A percentile compares a stretch with the other conserved stretches of the same genome.
phyloP scores from a whole-genome alignment of 2,888 invertebrate genomes.

The Leptinotarsa juncta region DNA sequence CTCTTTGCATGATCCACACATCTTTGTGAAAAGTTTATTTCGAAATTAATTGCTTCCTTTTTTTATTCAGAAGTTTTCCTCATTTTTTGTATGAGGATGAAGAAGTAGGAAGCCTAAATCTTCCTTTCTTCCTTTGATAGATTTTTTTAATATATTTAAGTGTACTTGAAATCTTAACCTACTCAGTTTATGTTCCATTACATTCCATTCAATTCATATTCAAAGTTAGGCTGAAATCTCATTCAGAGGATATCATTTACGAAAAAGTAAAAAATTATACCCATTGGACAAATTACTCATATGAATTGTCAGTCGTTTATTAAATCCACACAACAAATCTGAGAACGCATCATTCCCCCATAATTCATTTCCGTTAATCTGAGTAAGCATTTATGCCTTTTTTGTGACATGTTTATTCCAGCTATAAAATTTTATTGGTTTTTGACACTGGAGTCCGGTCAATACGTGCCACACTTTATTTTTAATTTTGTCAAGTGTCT shows the following conservation, averaged over 20 bases:
- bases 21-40: too few relatives aligned
- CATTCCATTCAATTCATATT: too few relatives aligned
- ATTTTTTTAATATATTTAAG: too few relatives aligned
- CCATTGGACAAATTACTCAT: neutral
- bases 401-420: conserved; percentile 54
- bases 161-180: too few relatives aligned
- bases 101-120: too few relatives aligned
- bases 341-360: conserved; percentile 29
- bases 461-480: conserved; percentile 38
- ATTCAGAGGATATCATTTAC: neutral
- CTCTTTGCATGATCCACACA: too few relatives aligned
- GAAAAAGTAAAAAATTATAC: neutral
- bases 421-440: conserved; percentile 53
- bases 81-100: too few relatives aligned
- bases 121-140: too few relatives aligned
- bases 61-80: too few relatives aligned
- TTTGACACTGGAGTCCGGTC: conserved; percentile 34
- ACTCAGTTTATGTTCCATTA: too few relatives aligned
- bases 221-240: neutral
- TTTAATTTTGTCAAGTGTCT: conserved; percentile 26
- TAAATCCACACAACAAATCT: conserved; percentile 33
- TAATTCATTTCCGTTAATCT: conserved; percentile 48
- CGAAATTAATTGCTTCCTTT: too few relatives aligned
- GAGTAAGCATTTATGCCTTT: conserved; percentile 49
- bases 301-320: conserved; percentile 25